Conservation (phyloP, 64 coral and sea anemone genomes). For the Montipora capricornis region DNA sequence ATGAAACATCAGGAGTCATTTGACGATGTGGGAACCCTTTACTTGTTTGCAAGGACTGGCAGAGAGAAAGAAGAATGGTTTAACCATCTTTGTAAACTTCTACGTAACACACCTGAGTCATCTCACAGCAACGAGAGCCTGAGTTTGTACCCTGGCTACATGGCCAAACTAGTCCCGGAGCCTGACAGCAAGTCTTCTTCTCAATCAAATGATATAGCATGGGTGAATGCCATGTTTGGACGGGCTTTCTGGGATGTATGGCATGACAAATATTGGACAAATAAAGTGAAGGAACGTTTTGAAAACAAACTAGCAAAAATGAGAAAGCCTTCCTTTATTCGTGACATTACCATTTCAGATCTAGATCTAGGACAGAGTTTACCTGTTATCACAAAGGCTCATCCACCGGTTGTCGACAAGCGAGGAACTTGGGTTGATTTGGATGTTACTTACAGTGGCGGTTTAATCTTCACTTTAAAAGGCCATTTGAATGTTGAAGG, state of each 20-base stretch:
- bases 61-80: slow-evolving; percentile 98
- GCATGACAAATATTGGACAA: slow-evolving; percentile 96
- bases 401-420: slow-evolving; percentile 77
- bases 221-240: slow-evolving; percentile 95
- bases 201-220: slow-evolving; percentile 75
- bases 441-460: slow-evolving; percentile 92
- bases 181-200: slow-evolving; percentile 25
- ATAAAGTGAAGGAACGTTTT: slow-evolving; percentile 92
- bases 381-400: slow-evolving; percentile 79
- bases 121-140: not conserved
- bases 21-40: slow-evolving; percentile 65
- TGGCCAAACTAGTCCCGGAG: slow-evolving; percentile 76
- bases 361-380: slow-evolving; percentile 87
- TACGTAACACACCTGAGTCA: slow-evolving; percentile 31
- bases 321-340: slow-evolving; percentile 94
- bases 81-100: slow-evolving; percentile 61
- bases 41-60: slow-evolving; percentile 88
- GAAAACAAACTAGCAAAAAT: slow-evolving; percentile 93
- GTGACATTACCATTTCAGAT: slow-evolving; percentile 92
- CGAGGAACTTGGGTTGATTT: slow-evolving; percentile 98
- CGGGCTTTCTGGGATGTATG: slow-evolving; percentile 97
- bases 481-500: slow-evolving; percentile 95
- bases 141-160: slow-evolving; percentile 90
- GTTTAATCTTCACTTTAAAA: slow-evolving; percentile 91
- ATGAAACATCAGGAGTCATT: slow-evolving; percentile 70